Evolutionary conservation across 2,888 invertebrate genomes (phyloP).

Genomic region (Dioctria linearis): DNA sequence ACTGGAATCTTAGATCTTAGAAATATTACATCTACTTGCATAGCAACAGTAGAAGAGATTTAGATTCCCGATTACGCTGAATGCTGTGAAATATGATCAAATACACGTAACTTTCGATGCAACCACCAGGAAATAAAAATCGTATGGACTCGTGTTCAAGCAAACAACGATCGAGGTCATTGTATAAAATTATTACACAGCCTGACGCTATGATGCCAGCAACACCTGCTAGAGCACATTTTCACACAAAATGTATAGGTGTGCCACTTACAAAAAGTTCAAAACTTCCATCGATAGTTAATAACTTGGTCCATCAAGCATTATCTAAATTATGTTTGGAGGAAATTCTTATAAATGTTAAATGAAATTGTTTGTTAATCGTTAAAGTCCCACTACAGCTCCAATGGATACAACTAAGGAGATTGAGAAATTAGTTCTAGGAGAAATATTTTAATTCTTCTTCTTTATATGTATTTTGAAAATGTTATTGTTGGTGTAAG

Average conservation of each 20-base stretch:
- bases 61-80: constrained; percentile 90
- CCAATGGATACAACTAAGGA: too few relatives aligned
- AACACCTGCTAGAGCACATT: constrained; percentile 73
- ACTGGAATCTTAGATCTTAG: constrained; percentile 95
- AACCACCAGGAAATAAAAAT: constrained; percentile 93
- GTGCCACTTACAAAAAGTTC: constrained; percentile 73
- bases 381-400: too few relatives aligned
- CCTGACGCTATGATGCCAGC: constrained; percentile 72
- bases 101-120: constrained; percentile 97
- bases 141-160: constrained; percentile 73
- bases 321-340: constrained; percentile 70
- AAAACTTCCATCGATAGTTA: constrained; percentile 72
- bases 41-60: constrained; percentile 87
- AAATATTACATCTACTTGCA: constrained; percentile 97
- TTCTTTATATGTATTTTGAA: too few relatives aligned
- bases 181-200: constrained; percentile 74
- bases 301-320: constrained; percentile 72
- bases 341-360: constrained; percentile 65
- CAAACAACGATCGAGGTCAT: constrained; percentile 73
- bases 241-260: constrained; percentile 72
- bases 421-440: too few relatives aligned
- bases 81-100: constrained; percentile 92
- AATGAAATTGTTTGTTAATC: too few relatives aligned
- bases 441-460: too few relatives aligned
- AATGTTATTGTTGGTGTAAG: too few relatives aligned